Evolutionary conservation across 2,888 invertebrate genomes (phyloP), one percentile per base, ranked within the genome.

Genomic region (Erannis defoliaria): DNA sequence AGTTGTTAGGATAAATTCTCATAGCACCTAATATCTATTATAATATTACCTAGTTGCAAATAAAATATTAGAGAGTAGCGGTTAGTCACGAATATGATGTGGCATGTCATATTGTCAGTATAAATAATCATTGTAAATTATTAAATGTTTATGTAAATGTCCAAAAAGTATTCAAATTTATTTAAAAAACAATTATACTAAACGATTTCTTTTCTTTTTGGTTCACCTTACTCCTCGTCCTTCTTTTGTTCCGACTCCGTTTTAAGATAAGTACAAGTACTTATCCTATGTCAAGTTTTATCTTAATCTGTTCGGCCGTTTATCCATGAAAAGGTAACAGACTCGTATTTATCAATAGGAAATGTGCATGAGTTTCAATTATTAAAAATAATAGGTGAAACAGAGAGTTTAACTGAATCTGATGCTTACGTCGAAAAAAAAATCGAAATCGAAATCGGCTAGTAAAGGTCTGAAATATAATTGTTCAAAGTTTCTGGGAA

Each of bases 121-220:
- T 92, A 92, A 92, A 91, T 91, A 90, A 89, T 91, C 93, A 90
- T 86, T 93, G 93, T 93, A 93, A 91, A 93, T 93, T 93, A 93
- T 92, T 93, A 93, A 93, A 93, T 93, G 93, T 93, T 93, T 92
- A 93, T 93, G 93, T 93, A 93, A 92, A 93, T 92, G 91, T 92
- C 92, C 93, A 92, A 92, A 92, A 92, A 93, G 93, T 93, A 93
- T 93, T 93, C 90, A 93, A 92, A 92, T 92, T 64, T 93, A 92
- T 92, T 93, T 93, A 92, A 92, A 93, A 89, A 89, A 77, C 85
- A 84, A 92, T 89, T 88, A 89, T 89, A 91, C 85, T 86, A 87
- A 86, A 88, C 78, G 82, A 53, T 85, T 82, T 80, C 66, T 86
- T 89, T 90, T 86, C 77, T 88, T 88, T 92, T 90, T 85, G 87